Evolutionary conservation across 2,888 invertebrate species (phyloP).

Genomic region (Microplitis manilae): DNA sequence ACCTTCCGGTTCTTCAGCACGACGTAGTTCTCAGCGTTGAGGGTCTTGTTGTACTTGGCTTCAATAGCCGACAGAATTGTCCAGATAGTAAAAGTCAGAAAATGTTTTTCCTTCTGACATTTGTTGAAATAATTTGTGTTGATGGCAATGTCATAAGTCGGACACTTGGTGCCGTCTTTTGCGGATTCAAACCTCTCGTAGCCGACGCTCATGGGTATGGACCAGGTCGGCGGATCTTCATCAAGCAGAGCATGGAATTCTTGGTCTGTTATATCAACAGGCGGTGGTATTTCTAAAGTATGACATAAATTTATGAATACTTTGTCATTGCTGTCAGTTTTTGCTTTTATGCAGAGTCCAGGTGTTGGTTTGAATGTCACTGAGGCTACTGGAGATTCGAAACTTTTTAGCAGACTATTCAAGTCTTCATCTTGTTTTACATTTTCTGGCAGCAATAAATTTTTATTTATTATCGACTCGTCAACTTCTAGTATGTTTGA

Average conservation of each 20-base stretch:
- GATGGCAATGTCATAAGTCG: constrained; percentile 88
- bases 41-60: constrained; percentile 83
- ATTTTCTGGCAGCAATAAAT: constrained; percentile 70
- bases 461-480: constrained; percentile 76
- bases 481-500: constrained; percentile 76
- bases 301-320: constrained; percentile 90
- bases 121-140: constrained; percentile 85
- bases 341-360: constrained; percentile 88
- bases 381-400: constrained; percentile 73
- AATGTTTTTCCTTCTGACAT: constrained; percentile 80
- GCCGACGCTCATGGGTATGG: constrained; percentile 93
- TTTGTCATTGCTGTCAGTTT: constrained; percentile 77
- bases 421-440: constrained; percentile 76
- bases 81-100: constrained; percentile 85
- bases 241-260: constrained; percentile 66
- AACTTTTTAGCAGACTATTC: constrained; percentile 74
- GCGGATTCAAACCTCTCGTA: constrained; percentile 84
- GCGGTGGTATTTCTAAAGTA: constrained; percentile 83
- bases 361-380: constrained; percentile 78
- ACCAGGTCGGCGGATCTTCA: constrained; percentile 81
- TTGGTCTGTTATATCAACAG: constrained; percentile 78
- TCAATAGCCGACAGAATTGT: constrained; percentile 85
- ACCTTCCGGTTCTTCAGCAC: constrained; percentile 82
- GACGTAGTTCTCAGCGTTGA: constrained; percentile 79
- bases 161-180: constrained; percentile 82